Base-by-base conservation (phyloP, 2,797 vertebrate genomes). In the Sylvilagus floridanus region DNA sequence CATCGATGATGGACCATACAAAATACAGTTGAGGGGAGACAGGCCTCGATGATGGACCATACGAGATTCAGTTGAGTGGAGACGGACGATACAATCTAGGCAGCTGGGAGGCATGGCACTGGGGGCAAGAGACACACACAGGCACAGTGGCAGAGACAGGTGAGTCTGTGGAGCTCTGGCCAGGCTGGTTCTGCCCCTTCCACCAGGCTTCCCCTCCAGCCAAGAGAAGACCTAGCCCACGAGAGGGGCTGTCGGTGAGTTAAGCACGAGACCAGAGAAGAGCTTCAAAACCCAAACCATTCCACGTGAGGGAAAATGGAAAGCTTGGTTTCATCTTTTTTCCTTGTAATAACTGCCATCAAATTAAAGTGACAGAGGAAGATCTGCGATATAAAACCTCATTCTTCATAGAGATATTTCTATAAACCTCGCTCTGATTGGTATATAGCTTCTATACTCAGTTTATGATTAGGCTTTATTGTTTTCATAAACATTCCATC, bases 401-500 rank as follows among this genome's bases (percentile, higher is more conserved):
- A 69, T 37, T 68, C 19, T 12, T 72, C 60, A 7, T 24, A 65
- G 22, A 26, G 30, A 4, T 10, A 77, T 60, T 89, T 84, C 86
- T 77, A 26, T 91, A 83, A 75, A 57, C 22, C 19, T 84, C 66
- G 22, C 24, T 85, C 16, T 91, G 72, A 88, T 82, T n/a, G 50
- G 81, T 28, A 66, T 4, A 24, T 47, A 30, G 88, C 57, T 47
- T 89, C 83, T 52, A 32, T 24, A 37, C 84, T 84, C 21, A 83
- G 7, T 68, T 79, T 54, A 81, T 5, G 65, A 47, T 13, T 37
- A 32, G 21, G 65, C 90, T 71, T 71, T 73, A 72, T 42, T 42
- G 35, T 37, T 84, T 60, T 52, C 32, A 85, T 81, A 81, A 95
- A n/a, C 72, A 71, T 52, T 88, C 91, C 62, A 72, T 72, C 35